Conservation (phyloP, 2,888 invertebrate species). For the Troides aeacus region DNA sequence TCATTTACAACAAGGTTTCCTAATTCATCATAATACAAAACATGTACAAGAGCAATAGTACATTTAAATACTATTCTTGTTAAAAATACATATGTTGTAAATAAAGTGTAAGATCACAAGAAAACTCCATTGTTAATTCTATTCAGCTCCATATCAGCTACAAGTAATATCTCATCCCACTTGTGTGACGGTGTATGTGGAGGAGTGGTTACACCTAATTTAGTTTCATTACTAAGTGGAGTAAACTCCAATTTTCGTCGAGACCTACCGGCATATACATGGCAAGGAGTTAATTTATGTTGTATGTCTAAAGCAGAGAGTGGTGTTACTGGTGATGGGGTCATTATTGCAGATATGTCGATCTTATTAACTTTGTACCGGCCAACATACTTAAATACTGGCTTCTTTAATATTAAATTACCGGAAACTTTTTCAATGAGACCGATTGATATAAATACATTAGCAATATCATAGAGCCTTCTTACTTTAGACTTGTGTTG, state of each 20-base stretch:
- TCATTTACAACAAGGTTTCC: too few relatives aligned
- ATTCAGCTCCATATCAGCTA: conserved; percentile 80
- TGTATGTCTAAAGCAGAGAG: conserved; percentile 54
- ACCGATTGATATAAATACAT: conserved; percentile 86
- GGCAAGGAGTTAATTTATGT: conserved; percentile 51
- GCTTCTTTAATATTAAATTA: conserved; percentile 81
- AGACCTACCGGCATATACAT: conserved; percentile 63
- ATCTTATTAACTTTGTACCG: conserved; percentile 66
- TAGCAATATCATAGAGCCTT: conserved; percentile 88
- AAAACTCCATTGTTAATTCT: conserved; percentile 74
- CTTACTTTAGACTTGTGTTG: conserved; percentile 85
- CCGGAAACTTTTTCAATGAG: conserved; percentile 85
- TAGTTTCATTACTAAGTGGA: conserved; percentile 60
- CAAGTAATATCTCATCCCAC: conserved; percentile 79
- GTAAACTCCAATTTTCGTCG: conserved; percentile 75
- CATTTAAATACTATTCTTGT: background rate
- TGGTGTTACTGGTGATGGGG: conserved; percentile 68
- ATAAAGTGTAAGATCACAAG: conserved; percentile 49
- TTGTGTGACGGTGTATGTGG: conserved; percentile 74
- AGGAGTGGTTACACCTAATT: conserved; percentile 63
- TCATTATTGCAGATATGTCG: conserved; percentile 50
- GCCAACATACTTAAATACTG: conserved; percentile 84
- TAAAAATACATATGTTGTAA: conserved; percentile 19
- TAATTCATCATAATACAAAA: too few relatives aligned
- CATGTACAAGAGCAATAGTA: too few relatives aligned